phyloP scores from a whole-genome alignment of 2,797 vertebrate genomes.

The Lacerta agilis region DNA sequence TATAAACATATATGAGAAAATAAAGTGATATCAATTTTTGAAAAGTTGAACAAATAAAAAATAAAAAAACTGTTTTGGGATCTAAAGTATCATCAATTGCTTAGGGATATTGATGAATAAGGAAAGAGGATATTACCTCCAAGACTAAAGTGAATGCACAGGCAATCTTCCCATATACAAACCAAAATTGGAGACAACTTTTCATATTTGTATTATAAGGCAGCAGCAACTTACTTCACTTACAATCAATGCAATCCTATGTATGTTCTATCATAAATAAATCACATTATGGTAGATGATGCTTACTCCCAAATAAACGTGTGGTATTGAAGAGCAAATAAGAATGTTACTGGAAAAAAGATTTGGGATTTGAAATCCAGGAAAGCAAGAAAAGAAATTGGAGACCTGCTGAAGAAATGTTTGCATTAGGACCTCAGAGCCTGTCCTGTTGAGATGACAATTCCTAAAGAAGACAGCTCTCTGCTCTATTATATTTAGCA shows the following conservation, averaged over 20 bases:
- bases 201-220: not conserved
- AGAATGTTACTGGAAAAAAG: not conserved
- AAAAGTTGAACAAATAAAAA: constrained; percentile 38
- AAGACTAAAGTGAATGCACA: not conserved
- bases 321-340: not conserved
- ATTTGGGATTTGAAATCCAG: not conserved
- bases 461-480: not conserved
- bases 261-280: not conserved
- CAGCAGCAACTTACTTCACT: not conserved
- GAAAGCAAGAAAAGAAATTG: not conserved
- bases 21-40: constrained; percentile 12
- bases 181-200: not conserved
- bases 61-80: constrained; percentile 18
- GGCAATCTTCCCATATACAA: not conserved
- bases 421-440: not conserved
- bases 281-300: not conserved
- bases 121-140: not conserved
- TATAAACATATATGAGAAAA: constrained; percentile 17
- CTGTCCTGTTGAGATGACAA: not conserved
- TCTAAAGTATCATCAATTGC: not conserved
- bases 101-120: not conserved
- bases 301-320: not conserved
- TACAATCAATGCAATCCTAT: not conserved
- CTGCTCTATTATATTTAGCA: not conserved
- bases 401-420: not conserved